Conservation (phyloP, 2,888 invertebrate genomes). For the Hirudinaria manillensis region DNA sequence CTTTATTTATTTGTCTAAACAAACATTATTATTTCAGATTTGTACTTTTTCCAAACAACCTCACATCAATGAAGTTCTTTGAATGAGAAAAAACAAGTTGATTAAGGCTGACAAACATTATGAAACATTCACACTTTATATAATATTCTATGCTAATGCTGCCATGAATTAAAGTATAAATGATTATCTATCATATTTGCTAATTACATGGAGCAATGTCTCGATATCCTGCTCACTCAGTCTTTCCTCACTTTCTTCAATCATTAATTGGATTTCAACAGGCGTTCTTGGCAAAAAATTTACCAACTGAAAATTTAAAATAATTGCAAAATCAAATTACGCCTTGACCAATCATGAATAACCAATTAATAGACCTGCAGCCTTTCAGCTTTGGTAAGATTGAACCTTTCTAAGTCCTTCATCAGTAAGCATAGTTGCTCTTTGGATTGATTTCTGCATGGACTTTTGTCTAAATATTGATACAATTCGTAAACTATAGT, state of each 20-base stretch:
- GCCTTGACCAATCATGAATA: neutral
- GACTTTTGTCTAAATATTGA: conserved; percentile 73
- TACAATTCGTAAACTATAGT: conserved; percentile 63
- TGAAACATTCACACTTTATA: too few species aligned
- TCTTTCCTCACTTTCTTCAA: conserved; percentile 84
- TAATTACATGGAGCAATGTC: conserved; percentile 64
- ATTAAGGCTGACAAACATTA: too few species aligned
- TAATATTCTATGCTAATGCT: too few species aligned
- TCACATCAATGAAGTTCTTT: too few species aligned
- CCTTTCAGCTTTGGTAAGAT: conserved; percentile 71
- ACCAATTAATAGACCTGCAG: conserved; percentile 59
- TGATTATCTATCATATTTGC: conserved; percentile 47
- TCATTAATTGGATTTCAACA: conserved; percentile 79
- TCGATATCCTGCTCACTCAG: conserved; percentile 77
- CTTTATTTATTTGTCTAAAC: too few species aligned
- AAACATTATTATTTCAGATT: too few species aligned
- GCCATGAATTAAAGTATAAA: too few species aligned
- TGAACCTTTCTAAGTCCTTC: conserved; percentile 66
- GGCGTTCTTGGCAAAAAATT: conserved; percentile 76
- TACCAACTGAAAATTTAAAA: conserved; percentile 58
- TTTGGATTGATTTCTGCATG: conserved; percentile 66
- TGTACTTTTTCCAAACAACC: too few species aligned
- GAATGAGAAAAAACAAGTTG: too few species aligned
- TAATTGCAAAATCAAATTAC: neutral
- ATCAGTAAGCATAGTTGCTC: conserved; percentile 66